Evolutionary conservation across 2,888 invertebrate genomes (phyloP), one percentile per base, ranked within the genome.

Genomic region (Ommatoiulus sabulosus): DNA sequence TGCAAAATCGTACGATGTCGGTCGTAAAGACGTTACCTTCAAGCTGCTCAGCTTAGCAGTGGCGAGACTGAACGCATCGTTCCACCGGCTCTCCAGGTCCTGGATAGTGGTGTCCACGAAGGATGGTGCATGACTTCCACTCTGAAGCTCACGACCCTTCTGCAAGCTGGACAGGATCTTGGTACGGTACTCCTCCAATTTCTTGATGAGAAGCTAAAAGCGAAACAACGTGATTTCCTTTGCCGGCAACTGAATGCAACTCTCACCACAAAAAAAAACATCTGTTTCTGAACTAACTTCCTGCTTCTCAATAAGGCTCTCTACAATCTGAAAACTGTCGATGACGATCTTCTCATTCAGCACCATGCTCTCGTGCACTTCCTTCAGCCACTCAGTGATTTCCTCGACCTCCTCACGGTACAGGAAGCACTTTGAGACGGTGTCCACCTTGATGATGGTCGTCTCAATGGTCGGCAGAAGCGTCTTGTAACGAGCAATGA

Each of bases 391-490:
- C 91, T 90, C 90, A 85, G 91, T 90, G 52, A 97, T 96, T 93
- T 97, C 97, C 90, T 96, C 96, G 0, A 98, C 96, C 92, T 97
- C 97, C 91, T 97, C 95, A 84, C 97, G 95, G 92, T 97, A 98
- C 0, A 97, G 96, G 92, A 97, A 98, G 92, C 98, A 98, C 92
- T 97, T 96, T 3, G 97, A 96, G 91, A 97, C 96, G 0, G 97
- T 96, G 91, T 98, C 97, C 0, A 98, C 97, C 93, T 97, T 97
- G 12, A 97, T 96, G 95, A 97, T 97, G 0, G 97, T 97, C 88
- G 97, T 95, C 93, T 98, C 98, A 90, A 98, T 96, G 1, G 96
- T 96, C 0, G 98, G 98, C 91, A 98, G 96, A 15, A 98, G 94
- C 91, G 97, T 97, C 92, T 97, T 97, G 93, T 90, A 90, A 90